Evolutionary conservation across 2,797 vertebrate species (phyloP), one percentile per base, ranked within the genome.

Genomic region (Intellagama lesueurii): DNA sequence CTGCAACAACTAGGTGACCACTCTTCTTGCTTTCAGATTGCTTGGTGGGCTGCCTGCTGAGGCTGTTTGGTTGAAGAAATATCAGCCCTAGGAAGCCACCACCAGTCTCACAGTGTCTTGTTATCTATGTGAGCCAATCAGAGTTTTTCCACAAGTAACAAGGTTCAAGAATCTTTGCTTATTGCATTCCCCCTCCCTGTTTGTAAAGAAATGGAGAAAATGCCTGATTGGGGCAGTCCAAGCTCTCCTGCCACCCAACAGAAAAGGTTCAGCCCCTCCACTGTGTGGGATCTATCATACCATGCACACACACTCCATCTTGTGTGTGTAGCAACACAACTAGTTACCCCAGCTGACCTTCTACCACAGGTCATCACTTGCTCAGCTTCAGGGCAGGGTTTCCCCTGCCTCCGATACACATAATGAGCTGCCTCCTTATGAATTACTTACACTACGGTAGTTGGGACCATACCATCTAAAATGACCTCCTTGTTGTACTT

Each of bases 391-490:
- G 60, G 60, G 60, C 60, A 64, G 16, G 73, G 16, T 7, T 28
- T 17, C 19, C 32, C 11, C 32, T 76, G 19, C 19, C 7, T 49
- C 40, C 19, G 40, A 30, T 14, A 80, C 60, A 4, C 64, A 17
- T 81, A n/a, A 5, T 40, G 22, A 81, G 22, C 30, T 81, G 32
- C 32, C 32, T 81, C 8, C 60, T 3, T 79, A 68, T 77, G 81
- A 17, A 79, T 40, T 85, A 1, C 78, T 92, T 77, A 76, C 80
- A 87, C 75, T 73, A 2, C 0, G n/a, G 0, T 91, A 30, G 68
- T 90, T 86, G 81, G 64, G 26, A 91, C 87, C 26, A 77, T 78
- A 52, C 66, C 1, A 19, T 9, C 5, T n/a, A 24, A 83, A 76
- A n/a, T 35, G 22, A 66, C 44, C 56, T 66, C 40, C 32, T 66